Percentiles rank a stretch among this genome's conserved stretches.
Evolutionary conservation across 2,888 invertebrate genomes (phyloP).

Genomic region (Muschampia plurimacula): DNA sequence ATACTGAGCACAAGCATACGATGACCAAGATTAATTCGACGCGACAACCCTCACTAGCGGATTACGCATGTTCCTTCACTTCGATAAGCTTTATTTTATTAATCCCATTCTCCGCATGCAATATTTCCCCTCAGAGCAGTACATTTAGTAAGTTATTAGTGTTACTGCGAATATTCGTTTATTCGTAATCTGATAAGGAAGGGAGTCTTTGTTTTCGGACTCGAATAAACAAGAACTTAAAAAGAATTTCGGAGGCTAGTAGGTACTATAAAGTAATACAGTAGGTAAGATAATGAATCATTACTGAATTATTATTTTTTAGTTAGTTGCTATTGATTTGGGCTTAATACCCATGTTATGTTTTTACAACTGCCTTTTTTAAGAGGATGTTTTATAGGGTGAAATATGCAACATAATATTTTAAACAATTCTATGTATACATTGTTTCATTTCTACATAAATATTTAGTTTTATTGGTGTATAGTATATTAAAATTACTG

Average conservation of each 20-base stretch:
- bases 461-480: too few relatives aligned
- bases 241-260: too few relatives aligned
- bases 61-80: conserved; percentile 35
- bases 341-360: too few relatives aligned
- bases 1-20: neutral
- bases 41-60: conserved; percentile 20
- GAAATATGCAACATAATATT: too few relatives aligned
- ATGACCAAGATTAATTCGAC: conserved; percentile 21
- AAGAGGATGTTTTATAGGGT: too few relatives aligned
- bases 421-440: too few relatives aligned
- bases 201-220: conserved; percentile 14
- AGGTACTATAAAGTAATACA: neutral
- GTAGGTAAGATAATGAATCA: too few relatives aligned
- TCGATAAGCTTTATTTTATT: conserved; percentile 40
- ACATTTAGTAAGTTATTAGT: conserved; percentile 36
- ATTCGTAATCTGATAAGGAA: conserved; percentile 25
- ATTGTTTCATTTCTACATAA: too few relatives aligned
- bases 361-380: too few relatives aligned
- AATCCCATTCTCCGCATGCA: conserved; percentile 37
- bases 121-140: conserved; percentile 36
- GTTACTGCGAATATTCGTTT: conserved; percentile 35
- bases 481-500: too few relatives aligned
- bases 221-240: neutral
- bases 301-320: too few relatives aligned
- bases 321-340: too few relatives aligned